Evolutionary conservation across 2,797 vertebrate species (phyloP).

Genomic region (Eremophila alpestris): DNA sequence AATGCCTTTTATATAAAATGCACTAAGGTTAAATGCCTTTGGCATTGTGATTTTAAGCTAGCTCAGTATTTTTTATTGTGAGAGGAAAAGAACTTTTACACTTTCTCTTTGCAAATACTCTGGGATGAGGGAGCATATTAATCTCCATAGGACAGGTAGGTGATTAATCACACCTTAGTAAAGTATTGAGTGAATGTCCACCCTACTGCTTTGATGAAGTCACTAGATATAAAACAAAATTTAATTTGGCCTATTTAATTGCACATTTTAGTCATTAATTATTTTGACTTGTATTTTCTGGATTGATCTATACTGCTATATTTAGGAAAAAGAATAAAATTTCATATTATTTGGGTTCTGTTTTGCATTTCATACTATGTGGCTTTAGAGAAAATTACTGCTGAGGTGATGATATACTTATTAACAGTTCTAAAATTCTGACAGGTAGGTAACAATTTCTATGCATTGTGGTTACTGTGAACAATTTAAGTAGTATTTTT

Average conservation of each 20-base stretch:
- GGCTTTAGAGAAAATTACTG: conserved; percentile 26
- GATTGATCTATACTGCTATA: not conserved
- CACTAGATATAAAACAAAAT: not conserved
- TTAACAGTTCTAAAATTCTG: conserved; percentile 13
- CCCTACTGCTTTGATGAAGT: not conserved
- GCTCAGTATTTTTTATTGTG: not conserved
- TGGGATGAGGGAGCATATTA: not conserved
- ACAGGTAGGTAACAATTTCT: conserved; percentile 48
- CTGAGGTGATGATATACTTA: conserved; percentile 34
- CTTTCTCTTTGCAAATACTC: not conserved
- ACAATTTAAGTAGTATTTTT: conserved; percentile 65
- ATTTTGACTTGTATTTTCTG: not conserved
- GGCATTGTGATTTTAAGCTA: not conserved
- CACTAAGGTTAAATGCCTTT: not conserved
- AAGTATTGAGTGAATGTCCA: not conserved
- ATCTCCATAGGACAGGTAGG: not conserved
- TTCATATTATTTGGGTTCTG: not conserved
- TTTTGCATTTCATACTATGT: not conserved
- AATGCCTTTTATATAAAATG: not conserved
- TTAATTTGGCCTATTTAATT: not conserved
- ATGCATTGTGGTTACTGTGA: not conserved
- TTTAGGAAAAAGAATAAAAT: not conserved
- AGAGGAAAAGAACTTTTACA: not conserved
- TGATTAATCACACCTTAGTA: not conserved
- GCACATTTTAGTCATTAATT: not conserved